Evolutionary conservation across 2,888 invertebrate genomes (phyloP).

Genomic region (Mesodorylaimus sp.): DNA sequence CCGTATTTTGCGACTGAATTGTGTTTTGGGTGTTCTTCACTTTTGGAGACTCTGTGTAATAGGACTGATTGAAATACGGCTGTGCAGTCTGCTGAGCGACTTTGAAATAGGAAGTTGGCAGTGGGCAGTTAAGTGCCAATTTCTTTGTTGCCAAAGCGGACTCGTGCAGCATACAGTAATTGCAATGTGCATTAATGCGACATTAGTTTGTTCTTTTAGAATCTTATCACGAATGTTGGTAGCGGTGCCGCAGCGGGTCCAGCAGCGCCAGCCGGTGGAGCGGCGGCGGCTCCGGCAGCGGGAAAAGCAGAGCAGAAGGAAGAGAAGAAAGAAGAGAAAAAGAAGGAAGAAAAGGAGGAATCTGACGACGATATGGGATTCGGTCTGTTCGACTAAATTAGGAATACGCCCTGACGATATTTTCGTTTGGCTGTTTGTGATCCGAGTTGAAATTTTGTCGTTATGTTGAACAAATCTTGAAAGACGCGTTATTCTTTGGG

Average conservation of each 20-base stretch:
- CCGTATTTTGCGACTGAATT: slow-evolving; percentile 76
- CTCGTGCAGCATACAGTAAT: not conserved
- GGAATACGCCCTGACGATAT: not conserved
- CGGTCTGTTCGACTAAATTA: slow-evolving; percentile 22
- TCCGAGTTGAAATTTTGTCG: no score
- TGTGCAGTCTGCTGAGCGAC: no score
- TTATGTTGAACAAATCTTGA: not conserved
- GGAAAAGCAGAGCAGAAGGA: slow-evolving; percentile 24
- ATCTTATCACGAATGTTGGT: slow-evolving; percentile 76
- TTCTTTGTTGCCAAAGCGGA: no score
- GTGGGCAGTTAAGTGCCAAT: no score
- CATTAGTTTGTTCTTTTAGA: slow-evolving; percentile 42
- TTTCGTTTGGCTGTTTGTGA: not conserved
- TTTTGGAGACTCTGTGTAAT: slow-evolving; percentile 13
- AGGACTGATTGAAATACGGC: no score
- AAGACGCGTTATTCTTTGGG: no score
- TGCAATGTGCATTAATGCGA: not conserved
- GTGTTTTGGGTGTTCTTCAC: slow-evolving; percentile 65
- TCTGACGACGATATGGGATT: slow-evolving; percentile 35
- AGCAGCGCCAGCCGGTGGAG: slow-evolving; percentile 33
- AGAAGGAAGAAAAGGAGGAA: slow-evolving; percentile 28
- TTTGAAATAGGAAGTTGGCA: no score
- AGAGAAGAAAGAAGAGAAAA: slow-evolving; percentile 27
- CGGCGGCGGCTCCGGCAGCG: slow-evolving; percentile 18
- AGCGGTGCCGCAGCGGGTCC: slow-evolving; percentile 71